Evolutionary conservation across 92 coral and sea anemone genomes (phyloP), one percentile per base, ranked within the genome.

Genomic region (Desmophyllum pertusum): DNA sequence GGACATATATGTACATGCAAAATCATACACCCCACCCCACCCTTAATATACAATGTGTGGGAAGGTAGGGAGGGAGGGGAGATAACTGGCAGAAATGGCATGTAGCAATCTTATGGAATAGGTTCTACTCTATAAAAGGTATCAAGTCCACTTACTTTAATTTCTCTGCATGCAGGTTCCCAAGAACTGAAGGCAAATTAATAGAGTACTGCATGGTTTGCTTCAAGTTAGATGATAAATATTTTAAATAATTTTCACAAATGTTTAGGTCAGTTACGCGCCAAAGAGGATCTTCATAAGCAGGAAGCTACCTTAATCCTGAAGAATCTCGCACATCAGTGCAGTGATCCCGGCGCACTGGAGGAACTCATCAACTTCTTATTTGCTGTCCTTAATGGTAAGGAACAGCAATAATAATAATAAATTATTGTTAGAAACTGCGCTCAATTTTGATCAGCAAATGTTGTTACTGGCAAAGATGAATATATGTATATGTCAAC

Each of bases 261-360:
- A 31, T 79, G 27, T 70, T 19, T 62, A 94, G 98, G 90, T 70
- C 98, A 94, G 39, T 87, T 96, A 40, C 90, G 92, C 41, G 93
- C 95, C 33, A 96, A 96, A 79, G 98, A 96, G 50, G 99, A 96
- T 25, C 46, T 79, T 25, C 95, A 93, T 72, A 85, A 93, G 55
- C 87, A 92, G 78, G 95, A 92, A 87, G 95, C 98, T 33, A 79
- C 84, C 0, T 38, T 68, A 33, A 77, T 95, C 50, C 29, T 96
- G 37, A 85, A 90, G 81, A 88, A 93, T 27, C 84, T 96, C 45
- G 93, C 98, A 33, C 92, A 91, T 79, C 99, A 94, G 50, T 96
- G 99, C 76, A 92, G 99, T 88, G 98, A 96, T 73, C 96, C 98
- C 42, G 92, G 80, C 52, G 94, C 93, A 30, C 25, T 96, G 57